phyloP scores from a whole-genome alignment of 2,113 vertebrate genomes.

The Vicugna pacos region DNA sequence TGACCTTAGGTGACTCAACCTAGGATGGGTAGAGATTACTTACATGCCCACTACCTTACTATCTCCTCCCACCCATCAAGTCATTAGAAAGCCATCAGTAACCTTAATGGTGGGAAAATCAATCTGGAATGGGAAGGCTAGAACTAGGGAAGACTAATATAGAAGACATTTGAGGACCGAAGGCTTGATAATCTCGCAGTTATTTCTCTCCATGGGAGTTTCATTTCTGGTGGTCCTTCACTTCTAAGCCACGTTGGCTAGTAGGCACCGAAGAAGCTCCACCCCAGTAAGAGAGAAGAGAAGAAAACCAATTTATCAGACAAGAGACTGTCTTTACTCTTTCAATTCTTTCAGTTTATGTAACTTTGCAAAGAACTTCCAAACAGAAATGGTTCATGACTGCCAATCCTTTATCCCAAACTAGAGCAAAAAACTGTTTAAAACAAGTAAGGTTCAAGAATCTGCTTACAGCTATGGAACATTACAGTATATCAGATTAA shows the following conservation, averaged over 20 bases:
- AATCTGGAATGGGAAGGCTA: not conserved
- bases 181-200: not conserved
- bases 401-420: constrained; percentile 11
- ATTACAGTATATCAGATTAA: not conserved
- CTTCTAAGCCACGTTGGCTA: not conserved
- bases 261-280: not conserved
- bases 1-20: not conserved
- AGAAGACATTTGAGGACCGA: not conserved
- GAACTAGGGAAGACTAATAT: not conserved
- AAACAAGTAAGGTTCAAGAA: constrained; percentile 12
- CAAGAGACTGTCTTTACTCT: not conserved
- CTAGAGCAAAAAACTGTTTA: constrained; percentile 10
- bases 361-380: not conserved
- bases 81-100: not conserved
- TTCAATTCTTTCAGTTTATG: not conserved
- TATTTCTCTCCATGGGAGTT: not conserved
- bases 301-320: not conserved
- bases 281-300: not conserved
- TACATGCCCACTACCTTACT: not conserved
- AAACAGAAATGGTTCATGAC: not conserved
- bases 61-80: not conserved
- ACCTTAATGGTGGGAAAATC: not conserved
- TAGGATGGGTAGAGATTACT: not conserved
- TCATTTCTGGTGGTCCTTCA: not conserved
- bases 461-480: not conserved